Evolutionary conservation across 2,797 vertebrate genomes (phyloP).

Genomic region (Chromobotia macracanthus): DNA sequence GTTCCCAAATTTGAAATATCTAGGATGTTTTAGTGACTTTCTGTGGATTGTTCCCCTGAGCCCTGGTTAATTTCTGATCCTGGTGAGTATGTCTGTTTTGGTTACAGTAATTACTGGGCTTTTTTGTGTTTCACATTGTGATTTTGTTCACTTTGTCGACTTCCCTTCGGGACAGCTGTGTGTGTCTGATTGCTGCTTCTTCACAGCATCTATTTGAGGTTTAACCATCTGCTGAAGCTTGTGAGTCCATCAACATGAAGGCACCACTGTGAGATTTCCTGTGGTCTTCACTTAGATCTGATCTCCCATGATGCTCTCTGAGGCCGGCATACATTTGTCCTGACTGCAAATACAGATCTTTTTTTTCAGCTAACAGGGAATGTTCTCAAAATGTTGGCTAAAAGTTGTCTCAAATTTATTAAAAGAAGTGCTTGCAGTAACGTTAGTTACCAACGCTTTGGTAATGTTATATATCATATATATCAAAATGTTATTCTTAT

Average conservation of each 20-base stretch:
- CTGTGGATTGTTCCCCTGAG: neutral
- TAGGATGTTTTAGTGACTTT: neutral
- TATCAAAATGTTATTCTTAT: too few relatives aligned
- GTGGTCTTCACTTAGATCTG: neutral
- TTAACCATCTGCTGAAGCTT: conserved; percentile 1
- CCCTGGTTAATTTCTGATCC: neutral
- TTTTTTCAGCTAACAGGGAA: neutral
- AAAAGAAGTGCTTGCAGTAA: too few relatives aligned
- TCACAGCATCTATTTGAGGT: conserved; percentile 9
- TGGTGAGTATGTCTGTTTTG: conserved; percentile 16
- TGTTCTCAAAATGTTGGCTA: neutral
- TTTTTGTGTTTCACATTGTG: conserved; percentile 5
- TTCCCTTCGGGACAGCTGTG: neutral
- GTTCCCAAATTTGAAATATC: neutral
- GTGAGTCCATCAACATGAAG: neutral
- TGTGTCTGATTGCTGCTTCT: neutral
- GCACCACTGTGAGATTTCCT: conserved; percentile 6
- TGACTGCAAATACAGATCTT: neutral
- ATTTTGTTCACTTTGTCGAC: neutral
- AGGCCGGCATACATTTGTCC: neutral
- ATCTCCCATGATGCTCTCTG: conserved; percentile 13
- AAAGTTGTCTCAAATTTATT: too few relatives aligned
- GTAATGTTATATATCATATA: too few relatives aligned
- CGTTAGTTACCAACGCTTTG: too few relatives aligned
- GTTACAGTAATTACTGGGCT: neutral